Conservation (phyloP, 2,888 invertebrate species). For the Tetranychus truncatus region DNA sequence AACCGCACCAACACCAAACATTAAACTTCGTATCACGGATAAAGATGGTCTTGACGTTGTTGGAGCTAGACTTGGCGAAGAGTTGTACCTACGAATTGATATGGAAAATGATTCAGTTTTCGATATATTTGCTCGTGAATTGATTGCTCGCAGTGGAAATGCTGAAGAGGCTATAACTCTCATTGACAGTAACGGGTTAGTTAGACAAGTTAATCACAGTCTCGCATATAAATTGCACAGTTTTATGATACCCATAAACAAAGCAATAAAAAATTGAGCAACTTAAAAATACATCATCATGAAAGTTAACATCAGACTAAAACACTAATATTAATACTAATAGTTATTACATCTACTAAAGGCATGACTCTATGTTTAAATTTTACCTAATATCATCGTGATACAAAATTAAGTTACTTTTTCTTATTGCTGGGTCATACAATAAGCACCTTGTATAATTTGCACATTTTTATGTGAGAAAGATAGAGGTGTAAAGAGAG, state of each 20-base stretch:
- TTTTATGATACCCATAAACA: background rate
- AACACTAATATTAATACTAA: too few species aligned
- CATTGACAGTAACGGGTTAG: conserved; percentile 36
- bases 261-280: background rate
- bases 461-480: too few species aligned
- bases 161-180: conserved; percentile 51
- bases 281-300: too few species aligned
- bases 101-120: conserved; percentile 41
- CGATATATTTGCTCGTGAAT: conserved; percentile 47
- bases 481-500: too few species aligned
- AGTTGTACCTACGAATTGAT: conserved; percentile 45
- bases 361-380: too few species aligned
- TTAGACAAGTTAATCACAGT: background rate
- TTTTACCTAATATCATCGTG: too few species aligned
- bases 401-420: too few species aligned
- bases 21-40: conserved; percentile 44
- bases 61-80: conserved; percentile 50
- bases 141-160: conserved; percentile 56
- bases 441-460: too few species aligned
- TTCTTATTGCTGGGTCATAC: too few species aligned
- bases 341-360: too few species aligned
- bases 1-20: conserved; percentile 37
- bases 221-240: too few species aligned
- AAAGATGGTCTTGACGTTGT: conserved; percentile 41
- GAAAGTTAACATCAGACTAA: too few species aligned